A percentile compares a stretch with the other conserved stretches of the same genome.
Evolutionary conservation across 2,113 vertebrate species (phyloP).

Genomic region (Isichthys henryi): DNA sequence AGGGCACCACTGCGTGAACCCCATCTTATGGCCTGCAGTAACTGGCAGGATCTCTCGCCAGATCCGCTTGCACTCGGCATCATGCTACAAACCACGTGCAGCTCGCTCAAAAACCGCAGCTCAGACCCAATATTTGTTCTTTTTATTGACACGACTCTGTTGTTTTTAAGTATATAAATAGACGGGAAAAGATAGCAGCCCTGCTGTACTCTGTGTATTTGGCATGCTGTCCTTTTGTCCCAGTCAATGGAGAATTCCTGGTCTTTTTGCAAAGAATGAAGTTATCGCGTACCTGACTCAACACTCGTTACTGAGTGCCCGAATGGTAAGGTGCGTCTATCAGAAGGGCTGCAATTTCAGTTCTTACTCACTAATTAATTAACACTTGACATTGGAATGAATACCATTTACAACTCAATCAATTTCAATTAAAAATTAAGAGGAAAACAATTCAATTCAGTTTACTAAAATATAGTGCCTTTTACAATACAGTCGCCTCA

Average conservation of each 20-base stretch:
- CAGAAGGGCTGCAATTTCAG: neutral
- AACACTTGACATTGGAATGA: neutral
- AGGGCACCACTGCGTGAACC: slow-evolving; percentile 8
- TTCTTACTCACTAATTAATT: neutral
- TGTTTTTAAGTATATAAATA: neutral
- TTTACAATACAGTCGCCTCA: neutral
- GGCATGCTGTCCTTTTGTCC: neutral
- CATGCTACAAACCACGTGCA: neutral
- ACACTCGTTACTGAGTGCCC: neutral
- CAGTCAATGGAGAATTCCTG: slow-evolving; percentile 2
- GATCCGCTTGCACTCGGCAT: neutral
- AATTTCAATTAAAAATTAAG: neutral
- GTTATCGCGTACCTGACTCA: neutral
- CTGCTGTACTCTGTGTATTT: neutral
- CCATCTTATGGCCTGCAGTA: neutral
- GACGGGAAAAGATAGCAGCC: neutral
- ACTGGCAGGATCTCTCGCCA: neutral
- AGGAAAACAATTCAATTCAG: neutral
- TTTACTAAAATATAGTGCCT: neutral
- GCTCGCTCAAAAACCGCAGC: neutral
- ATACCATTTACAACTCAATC: neutral
- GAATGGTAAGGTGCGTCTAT: neutral
- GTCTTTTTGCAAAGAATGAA: neutral
- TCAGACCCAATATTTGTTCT: neutral
- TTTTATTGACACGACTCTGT: neutral